Evolutionary conservation across 2,888 invertebrate species (phyloP).

Genomic region (Nowickia ferox): DNA sequence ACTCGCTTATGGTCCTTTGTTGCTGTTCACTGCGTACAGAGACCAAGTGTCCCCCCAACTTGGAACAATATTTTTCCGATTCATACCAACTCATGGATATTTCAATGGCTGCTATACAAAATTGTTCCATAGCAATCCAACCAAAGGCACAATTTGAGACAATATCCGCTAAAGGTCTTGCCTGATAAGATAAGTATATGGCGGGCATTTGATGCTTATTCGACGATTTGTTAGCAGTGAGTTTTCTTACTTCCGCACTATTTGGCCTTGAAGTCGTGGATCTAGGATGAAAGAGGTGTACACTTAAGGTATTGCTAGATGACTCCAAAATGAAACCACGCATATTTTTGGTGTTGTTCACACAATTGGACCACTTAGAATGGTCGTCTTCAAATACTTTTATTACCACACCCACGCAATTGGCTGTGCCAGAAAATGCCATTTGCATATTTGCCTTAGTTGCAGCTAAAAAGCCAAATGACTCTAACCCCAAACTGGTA

Average conservation of each 20-base stretch:
- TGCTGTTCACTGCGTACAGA: slow-evolving; percentile 87
- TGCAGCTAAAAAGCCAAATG: slow-evolving; percentile 70
- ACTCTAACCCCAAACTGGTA: slow-evolving; percentile 60
- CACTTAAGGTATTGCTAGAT: slow-evolving; percentile 76
- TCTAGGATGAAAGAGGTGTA: slow-evolving; percentile 75
- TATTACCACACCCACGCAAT: slow-evolving; percentile 77
- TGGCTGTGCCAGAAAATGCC: slow-evolving; percentile 68
- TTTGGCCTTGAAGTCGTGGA: neutral
- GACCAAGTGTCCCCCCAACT: slow-evolving; percentile 87
- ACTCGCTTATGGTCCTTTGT: slow-evolving; percentile 86
- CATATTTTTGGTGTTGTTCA: slow-evolving; percentile 73
- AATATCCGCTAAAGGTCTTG: slow-evolving; percentile 86
- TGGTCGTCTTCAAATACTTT: slow-evolving; percentile 76
- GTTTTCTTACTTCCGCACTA: neutral
- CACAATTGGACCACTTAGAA: slow-evolving; percentile 78
- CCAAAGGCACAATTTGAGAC: slow-evolving; percentile 88
- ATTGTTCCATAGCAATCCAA: slow-evolving; percentile 87
- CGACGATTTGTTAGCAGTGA: neutral
- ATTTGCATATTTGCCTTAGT: slow-evolving; percentile 70
- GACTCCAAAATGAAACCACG: slow-evolving; percentile 77
- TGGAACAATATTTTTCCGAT: slow-evolving; percentile 87
- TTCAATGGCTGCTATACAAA: slow-evolving; percentile 87
- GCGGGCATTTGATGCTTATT: slow-evolving; percentile 81
- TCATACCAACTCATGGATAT: slow-evolving; percentile 86
- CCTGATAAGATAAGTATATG: slow-evolving; percentile 86